phyloP scores from a whole-genome alignment of 2,797 vertebrate genomes.

The Enteromius treurensis region DNA sequence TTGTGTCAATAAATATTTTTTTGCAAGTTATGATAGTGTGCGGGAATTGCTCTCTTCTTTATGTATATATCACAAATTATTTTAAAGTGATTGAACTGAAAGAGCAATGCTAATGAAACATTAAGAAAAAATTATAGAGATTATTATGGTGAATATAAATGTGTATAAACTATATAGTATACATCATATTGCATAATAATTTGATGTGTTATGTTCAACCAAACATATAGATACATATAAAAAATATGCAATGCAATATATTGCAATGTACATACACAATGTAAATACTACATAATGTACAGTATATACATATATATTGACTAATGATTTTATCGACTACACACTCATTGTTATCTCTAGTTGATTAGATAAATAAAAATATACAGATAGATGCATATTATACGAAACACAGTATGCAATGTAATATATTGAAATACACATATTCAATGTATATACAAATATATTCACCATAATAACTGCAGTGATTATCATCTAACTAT shows the following conservation, averaged over 20 bases:
- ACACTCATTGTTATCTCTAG: background rate
- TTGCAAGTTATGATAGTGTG: no score
- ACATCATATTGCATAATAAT: background rate
- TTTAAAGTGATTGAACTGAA: background rate
- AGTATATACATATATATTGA: background rate
- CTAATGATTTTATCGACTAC: background rate
- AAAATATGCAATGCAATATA: background rate
- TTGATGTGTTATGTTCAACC: background rate
- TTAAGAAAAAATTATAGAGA: background rate
- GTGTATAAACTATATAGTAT: background rate
- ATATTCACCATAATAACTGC: background rate
- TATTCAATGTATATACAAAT: background rate
- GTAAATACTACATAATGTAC: background rate
- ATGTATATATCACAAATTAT: background rate
- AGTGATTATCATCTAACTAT: no score
- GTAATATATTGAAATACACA: no score
- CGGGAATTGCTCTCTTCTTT: no score
- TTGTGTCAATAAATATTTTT: no score
- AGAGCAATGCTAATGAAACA: background rate
- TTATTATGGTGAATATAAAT: background rate
- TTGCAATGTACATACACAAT: background rate
- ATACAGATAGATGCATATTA: no score
- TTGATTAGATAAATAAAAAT: background rate
- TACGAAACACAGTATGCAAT: background rate
- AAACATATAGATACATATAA: background rate